Conservation (phyloP, 2,888 invertebrate species). For the Philereme transversata region DNA sequence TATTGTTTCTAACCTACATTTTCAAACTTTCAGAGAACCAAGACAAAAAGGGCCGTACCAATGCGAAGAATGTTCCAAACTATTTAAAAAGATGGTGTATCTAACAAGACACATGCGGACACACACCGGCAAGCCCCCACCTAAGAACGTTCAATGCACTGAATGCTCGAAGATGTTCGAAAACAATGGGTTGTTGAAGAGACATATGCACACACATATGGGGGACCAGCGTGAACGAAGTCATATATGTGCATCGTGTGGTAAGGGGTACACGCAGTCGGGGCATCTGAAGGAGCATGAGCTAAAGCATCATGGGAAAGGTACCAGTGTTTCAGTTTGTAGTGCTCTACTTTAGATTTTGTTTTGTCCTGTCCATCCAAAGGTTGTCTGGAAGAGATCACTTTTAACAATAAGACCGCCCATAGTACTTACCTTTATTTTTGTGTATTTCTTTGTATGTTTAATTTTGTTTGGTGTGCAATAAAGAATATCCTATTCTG, state of each 20-base stretch:
- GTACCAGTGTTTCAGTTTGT: not conserved
- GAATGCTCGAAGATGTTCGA: not conserved
- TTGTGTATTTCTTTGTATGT: too few relatives aligned
- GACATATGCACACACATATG: not conserved
- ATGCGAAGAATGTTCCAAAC: not conserved
- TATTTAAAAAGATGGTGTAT: not conserved
- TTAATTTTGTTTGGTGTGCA: too few relatives aligned
- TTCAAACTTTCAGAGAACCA: not conserved
- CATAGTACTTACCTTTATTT: too few relatives aligned
- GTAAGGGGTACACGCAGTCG: not conserved
- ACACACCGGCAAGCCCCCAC: not conserved
- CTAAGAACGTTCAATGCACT: not conserved
- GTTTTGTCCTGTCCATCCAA: not conserved
- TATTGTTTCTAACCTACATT: not conserved
- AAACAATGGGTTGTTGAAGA: not conserved
- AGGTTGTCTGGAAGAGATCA: not conserved
- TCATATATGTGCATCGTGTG: not conserved
- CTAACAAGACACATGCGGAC: not conserved
- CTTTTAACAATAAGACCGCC: too few relatives aligned
- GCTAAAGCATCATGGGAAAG: not conserved
- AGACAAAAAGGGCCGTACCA: not conserved
- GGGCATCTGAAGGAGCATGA: not conserved
- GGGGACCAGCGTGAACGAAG: not conserved
- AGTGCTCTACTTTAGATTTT: too few relatives aligned
- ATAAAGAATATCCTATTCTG: too few relatives aligned